Base-by-base conservation (phyloP, 2,888 invertebrate species). In the Zhuqinia jingwanae region DNA sequence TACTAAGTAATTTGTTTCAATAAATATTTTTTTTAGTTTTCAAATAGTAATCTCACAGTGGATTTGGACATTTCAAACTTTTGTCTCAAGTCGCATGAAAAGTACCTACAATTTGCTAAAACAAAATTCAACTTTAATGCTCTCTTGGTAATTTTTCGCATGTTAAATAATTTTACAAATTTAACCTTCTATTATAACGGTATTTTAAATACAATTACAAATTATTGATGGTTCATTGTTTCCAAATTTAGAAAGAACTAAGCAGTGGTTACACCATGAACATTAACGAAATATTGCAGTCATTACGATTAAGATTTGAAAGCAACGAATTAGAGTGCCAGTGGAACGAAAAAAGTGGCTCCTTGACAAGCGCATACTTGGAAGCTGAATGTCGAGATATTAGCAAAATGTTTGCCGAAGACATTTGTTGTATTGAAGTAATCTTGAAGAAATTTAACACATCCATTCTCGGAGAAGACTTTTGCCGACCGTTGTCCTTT, bases 11-110 rank as follows among this genome's bases (percentile, higher is more conserved):
- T 20, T 58, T 58, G 10, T 70, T 45, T n/a, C n/a, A n/a, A n/a
- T n/a, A n/a, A n/a, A n/a, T n/a, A n/a, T n/a, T 53, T 53, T 27
- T 81, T 85, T 2, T 63, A 91, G 91, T 83, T 89, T 80, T 85
- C 89, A 0, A 85, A 88, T 58, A 87, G 84, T 17, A 89, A 80
- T 65, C 70, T 91, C n/a, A 90, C 89, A 22, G 87, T 90, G 17
- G 89, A 90, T 60, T 81, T 91, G 53, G 91, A 91, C 50, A 89
- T 91, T 22, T 88, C 88, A 10, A 90, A 90, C 47, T 89, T 90
- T 42, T 88, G 89, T 36, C 76, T 90, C 1, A 89, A 89, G 25
- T 90, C 91, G 0, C 87, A 89, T 47, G 90, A 91, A 60, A 90
- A 88, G 80, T 78, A 85, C 75, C 65, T 91, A 56, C 88, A 90